These are phyloP conservation scores for Falcaria lacertinaria DNA, from an alignment of 2,888 invertebrate genomes.

Conservation along the genomic window DNA sequence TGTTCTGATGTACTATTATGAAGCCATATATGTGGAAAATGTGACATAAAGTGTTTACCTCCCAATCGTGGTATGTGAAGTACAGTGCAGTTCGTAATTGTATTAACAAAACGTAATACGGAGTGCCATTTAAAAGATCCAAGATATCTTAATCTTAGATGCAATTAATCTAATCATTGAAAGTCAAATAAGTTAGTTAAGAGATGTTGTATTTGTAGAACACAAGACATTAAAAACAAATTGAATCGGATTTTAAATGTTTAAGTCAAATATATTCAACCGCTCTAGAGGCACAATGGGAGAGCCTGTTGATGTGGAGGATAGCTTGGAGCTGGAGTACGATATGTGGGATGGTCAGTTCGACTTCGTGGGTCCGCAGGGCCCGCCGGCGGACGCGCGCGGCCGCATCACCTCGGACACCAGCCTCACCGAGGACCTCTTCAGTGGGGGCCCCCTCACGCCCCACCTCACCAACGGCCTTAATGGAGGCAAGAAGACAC, in stretches of 20 bases:
- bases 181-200: conserved; percentile 40
- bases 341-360: conserved; percentile 95
- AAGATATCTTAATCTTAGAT: conserved; percentile 51
- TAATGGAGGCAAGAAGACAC: conserved; percentile 78
- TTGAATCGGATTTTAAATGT: conserved; percentile 61
- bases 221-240: conserved; percentile 32
- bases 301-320: conserved; percentile 70
- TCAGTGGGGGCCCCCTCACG: conserved; percentile 67
- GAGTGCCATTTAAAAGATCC: conserved; percentile 60
- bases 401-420: conserved; percentile 59
- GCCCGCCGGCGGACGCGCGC: conserved; percentile 51
- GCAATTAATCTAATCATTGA: conserved; percentile 56
- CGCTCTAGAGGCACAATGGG: conserved; percentile 67
- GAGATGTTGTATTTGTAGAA: conserved; percentile 8
- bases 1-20: conserved; percentile 13
- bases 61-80: conserved; percentile 33
- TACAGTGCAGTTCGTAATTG: conserved; percentile 31
- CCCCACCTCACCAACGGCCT: conserved; percentile 68
- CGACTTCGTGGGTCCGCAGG: conserved; percentile 86
- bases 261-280: conserved; percentile 69
- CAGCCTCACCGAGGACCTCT: conserved; percentile 69
- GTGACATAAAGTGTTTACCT: conserved; percentile 48
- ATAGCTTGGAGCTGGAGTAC: conserved; percentile 87
- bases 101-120: conserved; percentile 26
- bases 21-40: conserved; percentile 43